A percentile compares a stretch with the other conserved stretches of the same genome.
phyloP scores from a whole-genome alignment of 2,113 vertebrate species.

The Pholis gunnellus region DNA sequence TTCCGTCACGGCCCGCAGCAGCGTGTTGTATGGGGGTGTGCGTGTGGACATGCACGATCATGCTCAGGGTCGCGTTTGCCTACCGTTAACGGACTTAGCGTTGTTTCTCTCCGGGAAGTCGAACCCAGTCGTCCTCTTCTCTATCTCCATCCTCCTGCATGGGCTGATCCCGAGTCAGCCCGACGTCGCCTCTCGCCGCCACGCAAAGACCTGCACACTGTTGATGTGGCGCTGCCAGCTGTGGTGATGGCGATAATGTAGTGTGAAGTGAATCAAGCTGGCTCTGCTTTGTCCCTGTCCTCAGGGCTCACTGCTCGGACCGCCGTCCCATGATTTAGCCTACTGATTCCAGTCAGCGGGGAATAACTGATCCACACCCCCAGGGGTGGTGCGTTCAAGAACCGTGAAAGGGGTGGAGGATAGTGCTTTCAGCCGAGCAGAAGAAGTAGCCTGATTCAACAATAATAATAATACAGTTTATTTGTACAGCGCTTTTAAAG shows the following conservation, averaged over 20 bases:
- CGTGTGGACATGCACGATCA: background rate
- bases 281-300: slow-evolving; percentile 37
- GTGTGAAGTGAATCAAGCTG: background rate
- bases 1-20: background rate
- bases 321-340: slow-evolving; percentile 66
- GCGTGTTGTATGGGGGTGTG: background rate
- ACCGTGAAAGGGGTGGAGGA: slow-evolving; percentile 21
- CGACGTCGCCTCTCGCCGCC: slow-evolving; percentile 34
- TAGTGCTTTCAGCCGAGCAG: background rate
- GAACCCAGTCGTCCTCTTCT: slow-evolving; percentile 82
- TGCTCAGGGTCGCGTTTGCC: slow-evolving; percentile 19
- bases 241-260: background rate
- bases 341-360: slow-evolving; percentile 53
- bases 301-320: slow-evolving; percentile 51
- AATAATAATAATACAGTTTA: background rate
- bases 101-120: slow-evolving; percentile 81
- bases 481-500: background rate
- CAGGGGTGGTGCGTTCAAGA: slow-evolving; percentile 57
- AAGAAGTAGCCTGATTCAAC: background rate
- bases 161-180: slow-evolving; percentile 56
- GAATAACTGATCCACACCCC: slow-evolving; percentile 70
- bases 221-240: background rate
- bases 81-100: slow-evolving; percentile 79
- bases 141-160: slow-evolving; percentile 83
- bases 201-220: background rate